Percentiles rank a stretch among this genome's conserved stretches.
Evolutionary conservation across 2,797 vertebrate genomes (phyloP).

Genomic region (Astyanax mexicanus): DNA sequence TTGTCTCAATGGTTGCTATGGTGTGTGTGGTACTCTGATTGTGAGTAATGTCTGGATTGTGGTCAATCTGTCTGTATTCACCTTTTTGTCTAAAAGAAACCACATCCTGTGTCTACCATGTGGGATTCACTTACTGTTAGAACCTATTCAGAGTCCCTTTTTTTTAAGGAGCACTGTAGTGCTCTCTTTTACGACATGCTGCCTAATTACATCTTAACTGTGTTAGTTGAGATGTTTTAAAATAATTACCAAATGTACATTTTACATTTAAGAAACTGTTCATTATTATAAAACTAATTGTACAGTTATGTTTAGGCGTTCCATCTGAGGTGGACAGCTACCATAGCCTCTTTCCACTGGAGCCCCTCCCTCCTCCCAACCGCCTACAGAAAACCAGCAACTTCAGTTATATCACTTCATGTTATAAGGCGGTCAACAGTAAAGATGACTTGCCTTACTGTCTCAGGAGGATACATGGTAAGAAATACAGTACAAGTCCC

Average conservation of each 20-base stretch:
- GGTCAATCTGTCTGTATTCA: slow-evolving; percentile 35
- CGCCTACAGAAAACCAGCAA: slow-evolving; percentile 99
- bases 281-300: neutral
- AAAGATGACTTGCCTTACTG: slow-evolving; percentile 99
- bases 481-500: slow-evolving; percentile 34
- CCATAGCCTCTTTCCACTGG: slow-evolving; percentile 97
- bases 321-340: slow-evolving; percentile 98
- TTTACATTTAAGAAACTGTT: no score
- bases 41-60: slow-evolving; percentile 40
- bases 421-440: slow-evolving; percentile 99
- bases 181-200: no score
- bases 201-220: no score
- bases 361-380: slow-evolving; percentile 94
- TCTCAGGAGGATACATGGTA: slow-evolving; percentile 98
- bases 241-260: no score
- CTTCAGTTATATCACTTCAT: slow-evolving; percentile 98
- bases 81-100: slow-evolving; percentile 44
- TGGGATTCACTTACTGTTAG: slow-evolving; percentile 1
- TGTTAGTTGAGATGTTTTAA: no score
- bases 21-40: slow-evolving; percentile 9
- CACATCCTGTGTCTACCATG: slow-evolving; percentile 44
- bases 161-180: no score
- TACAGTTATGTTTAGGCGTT: slow-evolving; percentile 80
- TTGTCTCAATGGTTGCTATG: neutral
- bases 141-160: neutral